Base-by-base conservation (phyloP, 2,888 invertebrate species). In the Brachyptera putata region DNA sequence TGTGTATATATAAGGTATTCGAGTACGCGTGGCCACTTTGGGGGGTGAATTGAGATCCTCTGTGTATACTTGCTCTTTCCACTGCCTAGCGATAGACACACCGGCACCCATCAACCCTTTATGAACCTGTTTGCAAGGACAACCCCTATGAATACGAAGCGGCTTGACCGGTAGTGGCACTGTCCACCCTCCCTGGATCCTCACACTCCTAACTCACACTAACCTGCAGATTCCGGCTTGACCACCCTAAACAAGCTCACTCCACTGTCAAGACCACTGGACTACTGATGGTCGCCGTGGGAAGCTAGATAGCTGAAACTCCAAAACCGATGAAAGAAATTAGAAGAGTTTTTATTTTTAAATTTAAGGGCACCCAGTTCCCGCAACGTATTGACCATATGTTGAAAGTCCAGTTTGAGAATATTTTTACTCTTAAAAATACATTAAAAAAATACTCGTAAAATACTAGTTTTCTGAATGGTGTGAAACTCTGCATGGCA, bases 371-470 rank as follows among this genome's bases (percentile, higher is more conserved):
- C 24, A 46, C 18, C 22, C 24, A 22, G 46, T 24, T 30, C 30
- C 18, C 3, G 11, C 21, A 30, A 36, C 53, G 16, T 18, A 22
- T 16, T 34, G 22, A 53, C 22, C 22, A 53, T 36, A 53, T 21
- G 53, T 36, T 53, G 36, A 53, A 53, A 53, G 53, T 53, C 53
- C 53, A 53, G 53, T 53, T 53, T 34, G 34, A 30, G 53, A 36
- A 53, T 22, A 36, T 53, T 53, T 53, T 53, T 16, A 34, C 53
- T 22, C n/a, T 46, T 46, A n/a, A n/a, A n/a, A n/a, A n/a, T 43
- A 43, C 24, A 24, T 46, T 46, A 53, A 34, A 53, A 53, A 34
- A 34, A 36, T 36, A 14, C 53, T 53, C 34, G 53, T 46, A 53
- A 53, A 53, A 53, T 30, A 36, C 53, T 9, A 53, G 53, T 53